phyloP scores from a whole-genome alignment of 2,113 vertebrate species.

The Mellivora capensis region DNA sequence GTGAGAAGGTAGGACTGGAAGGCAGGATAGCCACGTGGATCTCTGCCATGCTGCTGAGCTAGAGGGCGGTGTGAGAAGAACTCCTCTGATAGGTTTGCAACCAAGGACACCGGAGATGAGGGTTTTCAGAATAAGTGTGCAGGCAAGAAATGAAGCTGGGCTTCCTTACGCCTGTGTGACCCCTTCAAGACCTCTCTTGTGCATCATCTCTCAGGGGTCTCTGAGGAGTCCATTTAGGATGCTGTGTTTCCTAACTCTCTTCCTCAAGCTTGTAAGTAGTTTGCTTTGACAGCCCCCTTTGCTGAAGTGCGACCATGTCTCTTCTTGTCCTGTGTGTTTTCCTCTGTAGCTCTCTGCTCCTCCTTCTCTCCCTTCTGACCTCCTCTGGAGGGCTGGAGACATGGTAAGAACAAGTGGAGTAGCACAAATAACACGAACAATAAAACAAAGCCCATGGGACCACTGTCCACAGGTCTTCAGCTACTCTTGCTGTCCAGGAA shows the following conservation, averaged over 20 bases:
- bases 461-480: background rate
- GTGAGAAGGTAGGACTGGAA: too few species aligned
- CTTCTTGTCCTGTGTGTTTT: background rate
- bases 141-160: background rate
- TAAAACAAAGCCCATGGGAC: background rate
- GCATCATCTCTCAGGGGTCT: too few species aligned
- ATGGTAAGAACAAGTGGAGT: background rate
- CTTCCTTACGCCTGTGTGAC: background rate
- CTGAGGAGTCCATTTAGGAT: background rate
- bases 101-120: background rate
- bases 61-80: background rate
- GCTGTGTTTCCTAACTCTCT: background rate
- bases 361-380: background rate
- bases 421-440: background rate
- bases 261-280: background rate
- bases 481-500: background rate
- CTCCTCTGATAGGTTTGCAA: background rate
- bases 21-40: rapidly evolving
- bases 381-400: background rate
- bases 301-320: background rate
- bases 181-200: background rate
- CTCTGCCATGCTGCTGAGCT: background rate
- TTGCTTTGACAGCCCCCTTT: background rate
- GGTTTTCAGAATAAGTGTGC: background rate
- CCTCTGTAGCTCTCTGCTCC: background rate